Evolutionary conservation across 2,113 vertebrate species (phyloP), one percentile per base, ranked within the genome.

Genomic region (Phocoena sinus): DNA sequence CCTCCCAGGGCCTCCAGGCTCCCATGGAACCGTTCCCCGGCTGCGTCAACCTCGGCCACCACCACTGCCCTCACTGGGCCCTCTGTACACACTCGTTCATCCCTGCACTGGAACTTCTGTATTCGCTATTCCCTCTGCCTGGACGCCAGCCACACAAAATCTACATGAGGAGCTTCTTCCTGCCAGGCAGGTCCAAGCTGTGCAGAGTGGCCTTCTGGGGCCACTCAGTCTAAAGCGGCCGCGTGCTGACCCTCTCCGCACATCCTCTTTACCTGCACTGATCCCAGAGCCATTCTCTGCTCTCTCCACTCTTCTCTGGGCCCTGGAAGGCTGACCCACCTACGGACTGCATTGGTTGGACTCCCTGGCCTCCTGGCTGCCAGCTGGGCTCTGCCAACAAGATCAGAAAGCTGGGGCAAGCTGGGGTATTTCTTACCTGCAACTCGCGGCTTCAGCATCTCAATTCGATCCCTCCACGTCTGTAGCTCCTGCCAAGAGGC

Each of bases 101-200:
- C 63, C 31, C 14, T 7, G n/a, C 10, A 1, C 2, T 11, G 6
- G 28, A 31, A 36, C 56, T 41, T 47, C 0, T 13, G 1, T 3
- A 14, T 28, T 14, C 56, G 67, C 93, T 28, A 1, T 3, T 47
- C 41, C 20, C 36, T 56, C 11, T 20, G 60, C 62, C 31, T 20
- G 83, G 73, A 62, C 1, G 5, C 53, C 13, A 1, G 56, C 47
- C 62, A 87, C 70, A 38, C 28, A 26, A 14, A 25, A 10, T n/a
- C 76, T 53, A 62, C 28, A 2, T 15, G 11, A 23, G 36, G 58
- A 89, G 67, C 60, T 58, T 47, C 62, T 2, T 74, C 23, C 31
- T 7, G 26, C 8, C 33, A 33, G 53, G 50, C 47, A 12, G 33
- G 5, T 20, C 53, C 15, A 3, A n/a, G 70, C 74, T 53, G 50